Evolutionary conservation across 1,140 invertebrate species (phyloP).

Genomic region (Papilio glaucus): DNA sequence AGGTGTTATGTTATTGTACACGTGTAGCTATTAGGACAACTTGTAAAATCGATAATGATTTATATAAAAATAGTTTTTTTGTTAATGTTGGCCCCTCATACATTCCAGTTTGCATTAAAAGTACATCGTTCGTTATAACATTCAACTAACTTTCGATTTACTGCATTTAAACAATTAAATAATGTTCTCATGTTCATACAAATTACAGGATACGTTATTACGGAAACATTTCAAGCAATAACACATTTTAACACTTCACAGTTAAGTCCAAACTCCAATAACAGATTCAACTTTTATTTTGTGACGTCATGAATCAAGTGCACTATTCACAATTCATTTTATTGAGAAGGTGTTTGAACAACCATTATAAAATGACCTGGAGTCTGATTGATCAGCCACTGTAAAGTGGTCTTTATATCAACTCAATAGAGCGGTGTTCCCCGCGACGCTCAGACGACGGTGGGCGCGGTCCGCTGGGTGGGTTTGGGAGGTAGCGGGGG

Average conservation of each 20-base stretch:
- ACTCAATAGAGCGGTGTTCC: background rate
- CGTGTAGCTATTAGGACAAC: too few species aligned
- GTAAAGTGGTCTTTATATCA: background rate
- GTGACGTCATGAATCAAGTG: slow-evolving; percentile 9
- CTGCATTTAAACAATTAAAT: background rate
- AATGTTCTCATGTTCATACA: too few species aligned
- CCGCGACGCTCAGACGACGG: slow-evolving; percentile 52
- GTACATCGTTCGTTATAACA: too few species aligned
- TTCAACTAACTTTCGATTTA: background rate
- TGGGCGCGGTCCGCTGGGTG: slow-evolving; percentile 52
- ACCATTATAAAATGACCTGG: background rate
- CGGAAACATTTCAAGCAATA: background rate
- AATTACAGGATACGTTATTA: too few species aligned
- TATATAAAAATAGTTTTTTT: too few species aligned
- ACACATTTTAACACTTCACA: background rate
- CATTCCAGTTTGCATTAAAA: background rate
- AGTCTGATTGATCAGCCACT: background rate
- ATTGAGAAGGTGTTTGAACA: background rate
- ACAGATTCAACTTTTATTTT: background rate
- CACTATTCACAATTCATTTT: background rate
- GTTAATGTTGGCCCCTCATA: too few species aligned
- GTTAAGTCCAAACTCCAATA: background rate
- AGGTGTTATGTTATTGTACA: too few species aligned
- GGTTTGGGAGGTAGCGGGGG: slow-evolving; percentile 52
- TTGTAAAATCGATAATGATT: too few species aligned